These are phyloP conservation scores for Stichopus horrens DNA, from an alignment of 53 echinoderm and acorn worm genomes.

Conservation along the genomic window DNA sequence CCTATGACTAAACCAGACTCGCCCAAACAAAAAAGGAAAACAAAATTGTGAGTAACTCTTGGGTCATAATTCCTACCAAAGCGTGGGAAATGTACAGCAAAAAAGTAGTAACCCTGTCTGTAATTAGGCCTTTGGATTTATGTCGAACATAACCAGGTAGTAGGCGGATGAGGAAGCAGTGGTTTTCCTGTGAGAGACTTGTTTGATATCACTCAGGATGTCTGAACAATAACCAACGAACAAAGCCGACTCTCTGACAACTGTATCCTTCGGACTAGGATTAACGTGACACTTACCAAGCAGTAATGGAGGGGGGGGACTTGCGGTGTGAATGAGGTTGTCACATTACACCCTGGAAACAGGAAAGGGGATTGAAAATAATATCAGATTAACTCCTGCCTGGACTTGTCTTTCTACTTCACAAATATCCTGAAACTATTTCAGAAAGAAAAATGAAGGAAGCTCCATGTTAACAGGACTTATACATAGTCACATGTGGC, in stretches of 20 bases:
- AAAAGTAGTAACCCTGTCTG: neutral
- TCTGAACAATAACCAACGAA: neutral
- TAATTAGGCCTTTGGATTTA: neutral
- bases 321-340: conserved; percentile 1
- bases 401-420: too few species aligned
- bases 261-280: too few species aligned
- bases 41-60: neutral
- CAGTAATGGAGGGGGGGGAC: too few species aligned
- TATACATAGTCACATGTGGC: too few species aligned
- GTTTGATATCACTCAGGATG: conserved; percentile 35
- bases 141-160: conserved; percentile 2
- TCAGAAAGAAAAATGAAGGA: too few species aligned
- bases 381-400: neutral
- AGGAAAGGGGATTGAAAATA: neutral
- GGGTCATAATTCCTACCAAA: conserved; percentile 2
- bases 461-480: too few species aligned
- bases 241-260: neutral
- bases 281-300: too few species aligned
- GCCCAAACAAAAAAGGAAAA: conserved; percentile 1
- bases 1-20: neutral
- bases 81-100: conserved; percentile 31
- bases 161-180: conserved; percentile 18
- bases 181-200: conserved; percentile 36
- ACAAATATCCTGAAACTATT: too few species aligned
- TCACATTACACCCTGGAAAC: neutral